Conservation (phyloP, 2,888 invertebrate genomes). For the Euspilapteryx auroguttella region DNA sequence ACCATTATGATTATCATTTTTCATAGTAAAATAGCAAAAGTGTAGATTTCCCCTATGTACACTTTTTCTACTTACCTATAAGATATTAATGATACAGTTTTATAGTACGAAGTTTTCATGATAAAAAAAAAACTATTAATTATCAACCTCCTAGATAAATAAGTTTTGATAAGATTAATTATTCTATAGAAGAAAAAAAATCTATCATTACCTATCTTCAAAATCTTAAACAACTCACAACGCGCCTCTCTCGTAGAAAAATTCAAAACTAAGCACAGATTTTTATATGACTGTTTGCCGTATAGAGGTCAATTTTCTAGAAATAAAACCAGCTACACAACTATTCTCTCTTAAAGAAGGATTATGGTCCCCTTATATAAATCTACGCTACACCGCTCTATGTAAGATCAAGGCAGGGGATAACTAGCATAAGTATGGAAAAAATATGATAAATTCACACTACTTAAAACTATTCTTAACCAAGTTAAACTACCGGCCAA, state of each 20-base stretch:
- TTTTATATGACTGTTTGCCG: too few relatives aligned
- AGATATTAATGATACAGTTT: too few relatives aligned
- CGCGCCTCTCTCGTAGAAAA: conserved; percentile 22
- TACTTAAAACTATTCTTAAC: not conserved
- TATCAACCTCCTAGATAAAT: conserved; percentile 31
- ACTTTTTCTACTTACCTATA: too few relatives aligned
- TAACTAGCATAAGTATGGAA: not conserved
- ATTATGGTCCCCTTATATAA: not conserved
- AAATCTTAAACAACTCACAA: conserved; percentile 25
- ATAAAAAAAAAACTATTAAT: too few relatives aligned
- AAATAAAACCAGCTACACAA: too few relatives aligned
- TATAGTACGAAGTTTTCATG: too few relatives aligned
- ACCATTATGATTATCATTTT: too few relatives aligned
- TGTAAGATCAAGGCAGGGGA: not conserved
- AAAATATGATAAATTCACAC: not conserved
- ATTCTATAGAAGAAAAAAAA: conserved; percentile 29
- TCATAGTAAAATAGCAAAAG: too few relatives aligned
- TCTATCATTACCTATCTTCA: conserved; percentile 11
- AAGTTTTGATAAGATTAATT: conserved; percentile 41
- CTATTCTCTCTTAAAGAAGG: not conserved
- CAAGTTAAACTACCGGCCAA: too few relatives aligned
- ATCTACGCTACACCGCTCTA: not conserved
- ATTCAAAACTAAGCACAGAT: not conserved
- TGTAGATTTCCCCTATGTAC: too few relatives aligned
- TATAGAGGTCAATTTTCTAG: too few relatives aligned